Evolutionary conservation across 2,113 vertebrate genomes (phyloP).

Genomic region (Ceyx margarethae): DNA sequence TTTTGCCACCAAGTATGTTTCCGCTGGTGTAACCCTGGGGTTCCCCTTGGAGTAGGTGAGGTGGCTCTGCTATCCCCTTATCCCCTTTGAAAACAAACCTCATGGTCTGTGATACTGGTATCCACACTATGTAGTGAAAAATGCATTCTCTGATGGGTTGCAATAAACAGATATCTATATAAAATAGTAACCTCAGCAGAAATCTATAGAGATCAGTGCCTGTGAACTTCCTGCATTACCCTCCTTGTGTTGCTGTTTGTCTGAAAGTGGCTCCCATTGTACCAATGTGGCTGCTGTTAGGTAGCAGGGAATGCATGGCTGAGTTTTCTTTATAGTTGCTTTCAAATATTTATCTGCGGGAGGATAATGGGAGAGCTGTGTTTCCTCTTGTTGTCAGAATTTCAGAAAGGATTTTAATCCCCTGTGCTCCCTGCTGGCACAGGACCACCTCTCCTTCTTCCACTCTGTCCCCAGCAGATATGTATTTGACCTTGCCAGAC

Average conservation of each 20-base stretch:
- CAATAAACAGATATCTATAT: background rate
- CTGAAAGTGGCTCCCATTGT: background rate
- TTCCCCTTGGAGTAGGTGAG: background rate
- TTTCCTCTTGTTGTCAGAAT: slow-evolving; percentile 15
- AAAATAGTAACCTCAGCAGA: background rate
- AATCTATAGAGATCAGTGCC: background rate
- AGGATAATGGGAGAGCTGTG: slow-evolving; percentile 16
- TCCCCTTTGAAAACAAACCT: background rate
- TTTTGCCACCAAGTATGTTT: background rate
- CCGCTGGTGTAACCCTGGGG: background rate
- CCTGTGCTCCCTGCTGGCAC: background rate
- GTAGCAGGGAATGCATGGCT: slow-evolving; percentile 2
- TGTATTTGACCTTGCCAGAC: background rate
- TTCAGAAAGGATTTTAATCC: slow-evolving; percentile 32
- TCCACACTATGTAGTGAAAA: background rate
- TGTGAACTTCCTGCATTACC: background rate
- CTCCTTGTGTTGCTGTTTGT: background rate
- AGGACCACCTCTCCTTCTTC: background rate
- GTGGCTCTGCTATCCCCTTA: background rate
- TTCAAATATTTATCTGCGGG: slow-evolving; percentile 59
- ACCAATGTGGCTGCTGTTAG: background rate
- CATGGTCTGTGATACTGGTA: background rate
- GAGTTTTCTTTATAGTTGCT: slow-evolving; percentile 49
- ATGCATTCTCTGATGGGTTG: background rate
- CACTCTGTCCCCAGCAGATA: background rate